Evolutionary conservation across 2,113 vertebrate genomes (phyloP), one percentile per base, ranked within the genome.

Genomic region (Cairina moschata): DNA sequence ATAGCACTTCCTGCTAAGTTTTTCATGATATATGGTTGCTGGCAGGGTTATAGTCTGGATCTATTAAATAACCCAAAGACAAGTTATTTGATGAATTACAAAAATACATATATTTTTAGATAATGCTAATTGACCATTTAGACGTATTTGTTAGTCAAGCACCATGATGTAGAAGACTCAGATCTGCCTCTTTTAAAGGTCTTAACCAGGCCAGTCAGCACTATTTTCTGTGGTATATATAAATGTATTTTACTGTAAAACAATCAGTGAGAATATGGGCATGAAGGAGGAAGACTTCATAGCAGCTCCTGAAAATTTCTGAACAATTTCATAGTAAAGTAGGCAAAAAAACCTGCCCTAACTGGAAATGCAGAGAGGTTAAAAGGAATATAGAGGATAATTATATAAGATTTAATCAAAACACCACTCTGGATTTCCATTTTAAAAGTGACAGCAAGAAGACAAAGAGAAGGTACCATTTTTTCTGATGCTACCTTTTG

Each of bases 401-500:
- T 29, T 85, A 73, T 8, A 23, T 34, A 60, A 93, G 25, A 66
- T 68, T 72, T 91, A 90, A 65, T 60, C 54, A 68, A 79, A 26
- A 7, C 29, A 85, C 8, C 7, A 11, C 20, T 65, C 42, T 56
- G 84, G 84, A 68, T 72, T 66, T 32, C 7, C 10, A 3, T 22
- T 56, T 75, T 60, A 76, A 74, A 92, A 36, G 6, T 72, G 71
- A 65, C 66, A 88, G 29, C 17, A 80, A 69, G 40, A 59, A 13
- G 25, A 42, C 29, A 74, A n/a, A 28, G 8, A 71, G 34, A 82
- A 93, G 54, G 18, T 25, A 66, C 2, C 13, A 28, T 44, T 76
- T 73, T 20, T 93, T 88, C 55, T 79, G 22, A 28, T 44, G 10
- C 8, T 58, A 42, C 31, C 36, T 42, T 93, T 95, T 85, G 12